phyloP scores from a whole-genome alignment of 2,797 vertebrate genomes.

The Sebastolobus altivelis region DNA sequence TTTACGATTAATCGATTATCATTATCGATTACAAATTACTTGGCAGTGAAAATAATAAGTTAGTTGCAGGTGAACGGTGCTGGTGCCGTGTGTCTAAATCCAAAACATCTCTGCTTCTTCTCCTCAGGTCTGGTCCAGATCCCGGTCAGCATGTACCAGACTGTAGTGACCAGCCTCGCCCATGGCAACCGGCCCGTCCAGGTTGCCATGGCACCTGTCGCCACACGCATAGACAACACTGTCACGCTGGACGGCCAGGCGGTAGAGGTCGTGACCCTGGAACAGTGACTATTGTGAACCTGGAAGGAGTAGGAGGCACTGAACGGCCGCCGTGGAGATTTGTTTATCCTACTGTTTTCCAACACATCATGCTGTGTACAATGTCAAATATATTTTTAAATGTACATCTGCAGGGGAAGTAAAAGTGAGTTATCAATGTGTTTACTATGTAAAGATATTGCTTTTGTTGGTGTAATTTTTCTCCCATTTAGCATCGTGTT shows the following conservation, averaged over 20 bases:
- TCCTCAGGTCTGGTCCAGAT: slow-evolving; percentile 95
- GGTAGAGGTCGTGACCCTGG: slow-evolving; percentile 97
- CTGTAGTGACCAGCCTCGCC: slow-evolving; percentile 96
- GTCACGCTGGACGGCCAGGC: slow-evolving; percentile 97
- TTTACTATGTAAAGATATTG: slow-evolving; percentile 84
- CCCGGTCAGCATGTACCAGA: slow-evolving; percentile 99
- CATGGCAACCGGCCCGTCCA: slow-evolving; percentile 97
- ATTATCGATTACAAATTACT: too few species aligned
- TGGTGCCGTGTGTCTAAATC: not conserved
- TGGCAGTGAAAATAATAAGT: too few species aligned
- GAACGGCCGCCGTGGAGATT: slow-evolving; percentile 58
- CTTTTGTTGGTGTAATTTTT: slow-evolving; percentile 58
- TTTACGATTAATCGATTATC: too few species aligned
- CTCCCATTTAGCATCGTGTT: slow-evolving; percentile 41
- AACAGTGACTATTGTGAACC: slow-evolving; percentile 87
- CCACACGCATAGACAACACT: slow-evolving; percentile 94
- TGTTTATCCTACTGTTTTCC: slow-evolving; percentile 62
- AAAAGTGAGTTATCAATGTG: slow-evolving; percentile 71
- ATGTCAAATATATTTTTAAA: slow-evolving; percentile 83
- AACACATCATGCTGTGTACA: slow-evolving; percentile 72
- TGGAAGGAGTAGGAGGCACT: slow-evolving; percentile 60
- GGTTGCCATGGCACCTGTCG: slow-evolving; percentile 96
- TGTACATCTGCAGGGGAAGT: slow-evolving; percentile 77
- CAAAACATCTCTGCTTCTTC: not conserved
- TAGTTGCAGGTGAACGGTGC: too few species aligned